These are phyloP conservation scores for Hoplodrina ambigua DNA, from an alignment of 2,888 invertebrate species.

Conservation along the genomic window DNA sequence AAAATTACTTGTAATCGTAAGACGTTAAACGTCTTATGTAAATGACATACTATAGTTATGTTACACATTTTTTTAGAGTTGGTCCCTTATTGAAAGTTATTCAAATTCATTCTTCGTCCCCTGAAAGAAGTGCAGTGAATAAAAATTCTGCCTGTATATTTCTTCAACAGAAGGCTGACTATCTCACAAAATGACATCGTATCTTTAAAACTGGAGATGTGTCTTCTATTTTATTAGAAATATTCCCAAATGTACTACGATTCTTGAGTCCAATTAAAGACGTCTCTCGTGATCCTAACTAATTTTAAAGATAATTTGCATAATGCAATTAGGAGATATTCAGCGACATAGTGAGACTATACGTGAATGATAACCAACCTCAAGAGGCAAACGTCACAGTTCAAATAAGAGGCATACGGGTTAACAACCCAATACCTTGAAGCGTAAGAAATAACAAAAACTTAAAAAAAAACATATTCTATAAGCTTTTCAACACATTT, in stretches of 20 bases:
- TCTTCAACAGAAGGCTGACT: conserved; percentile 7
- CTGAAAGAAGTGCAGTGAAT: background rate
- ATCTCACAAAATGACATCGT: conserved; percentile 2
- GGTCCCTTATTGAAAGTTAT: no score
- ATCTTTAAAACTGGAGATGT: conserved; percentile 3
- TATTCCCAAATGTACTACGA: conserved; percentile 8
- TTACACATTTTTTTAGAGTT: no score
- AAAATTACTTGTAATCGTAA: no score
- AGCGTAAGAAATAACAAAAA: conserved; percentile 4
- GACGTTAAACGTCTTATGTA: no score
- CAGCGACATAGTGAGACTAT: conserved; percentile 15
- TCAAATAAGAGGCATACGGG: background rate
- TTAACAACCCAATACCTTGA: background rate
- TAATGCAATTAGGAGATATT: conserved; percentile 49
- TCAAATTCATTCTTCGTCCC: no score
- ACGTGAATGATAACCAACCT: conserved; percentile 22
- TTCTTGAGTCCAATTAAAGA: conserved; percentile 34
- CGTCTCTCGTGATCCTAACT: conserved; percentile 32
- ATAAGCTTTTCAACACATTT: conserved; percentile 12
- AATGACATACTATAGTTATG: no score
- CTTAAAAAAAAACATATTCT: background rate
- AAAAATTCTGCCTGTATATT: background rate
- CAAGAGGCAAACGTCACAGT: background rate
- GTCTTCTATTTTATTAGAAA: background rate
- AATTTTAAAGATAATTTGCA: conserved; percentile 43